Evolutionary conservation across 2,797 vertebrate genomes (phyloP).

Genomic region (Percopsis omiscomaycus): DNA sequence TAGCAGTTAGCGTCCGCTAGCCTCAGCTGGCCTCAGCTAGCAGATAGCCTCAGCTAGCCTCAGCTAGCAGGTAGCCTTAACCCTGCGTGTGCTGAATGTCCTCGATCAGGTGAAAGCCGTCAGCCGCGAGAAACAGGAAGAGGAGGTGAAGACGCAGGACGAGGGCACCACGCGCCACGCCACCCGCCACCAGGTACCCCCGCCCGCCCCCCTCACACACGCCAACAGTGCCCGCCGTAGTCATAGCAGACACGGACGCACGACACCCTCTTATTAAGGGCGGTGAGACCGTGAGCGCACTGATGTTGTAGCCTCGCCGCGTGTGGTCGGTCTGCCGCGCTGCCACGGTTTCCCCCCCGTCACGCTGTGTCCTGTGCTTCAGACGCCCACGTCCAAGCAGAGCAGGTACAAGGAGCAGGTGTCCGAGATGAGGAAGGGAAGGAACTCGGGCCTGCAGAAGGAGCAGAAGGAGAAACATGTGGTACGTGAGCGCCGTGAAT

Average conservation of each 20-base stretch:
- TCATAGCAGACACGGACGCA: neutral
- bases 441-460: slow-evolving; percentile 91
- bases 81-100: no score
- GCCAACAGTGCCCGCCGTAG: neutral
- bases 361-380: slow-evolving; percentile 14
- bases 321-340: neutral
- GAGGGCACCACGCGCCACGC: slow-evolving; percentile 90
- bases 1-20: no score
- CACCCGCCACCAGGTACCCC: slow-evolving; percentile 74
- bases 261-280: neutral
- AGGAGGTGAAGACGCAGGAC: slow-evolving; percentile 90
- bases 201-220: neutral
- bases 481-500: slow-evolving; percentile 69
- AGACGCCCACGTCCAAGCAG: slow-evolving; percentile 94
- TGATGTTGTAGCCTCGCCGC: no score
- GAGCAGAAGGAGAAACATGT: slow-evolving; percentile 98
- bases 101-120: slow-evolving; percentile 90
- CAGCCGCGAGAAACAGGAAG: slow-evolving; percentile 96
- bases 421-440: slow-evolving; percentile 92
- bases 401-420: slow-evolving; percentile 96
- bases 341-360: neutral
- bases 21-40: no score
- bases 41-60: no score
- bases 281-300: no score
- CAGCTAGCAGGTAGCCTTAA: no score